Percentiles rank a stretch among this genome's conserved stretches.
phyloP scores from a whole-genome alignment of 2,888 invertebrate species.

The Acronicta aceris region DNA sequence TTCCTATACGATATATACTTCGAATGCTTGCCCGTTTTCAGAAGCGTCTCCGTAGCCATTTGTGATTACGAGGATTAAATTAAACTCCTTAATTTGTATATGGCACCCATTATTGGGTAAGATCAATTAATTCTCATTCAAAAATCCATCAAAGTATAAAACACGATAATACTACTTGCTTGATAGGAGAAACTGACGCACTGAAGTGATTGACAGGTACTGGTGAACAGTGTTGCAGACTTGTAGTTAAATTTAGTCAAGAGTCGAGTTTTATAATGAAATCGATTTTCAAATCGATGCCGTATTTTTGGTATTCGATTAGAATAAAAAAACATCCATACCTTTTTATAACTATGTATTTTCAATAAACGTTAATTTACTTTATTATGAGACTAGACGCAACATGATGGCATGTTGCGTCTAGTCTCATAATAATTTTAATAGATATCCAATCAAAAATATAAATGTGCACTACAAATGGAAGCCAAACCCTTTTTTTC shows the following conservation, averaged over 20 bases:
- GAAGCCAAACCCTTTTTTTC: no score
- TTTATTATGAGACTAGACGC: no score
- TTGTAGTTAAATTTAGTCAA: no score
- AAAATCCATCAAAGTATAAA: conserved; percentile 77
- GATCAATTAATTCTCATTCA: conserved; percentile 81
- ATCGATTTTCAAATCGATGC: conserved; percentile 5
- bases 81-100: conserved; percentile 79
- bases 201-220: conserved; percentile 53
- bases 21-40: conserved; percentile 83
- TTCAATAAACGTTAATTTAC: no score
- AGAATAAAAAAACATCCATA: no score
- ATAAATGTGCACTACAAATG: no score
- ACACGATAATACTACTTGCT: conserved; percentile 72
- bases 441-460: no score
- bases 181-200: conserved; percentile 70
- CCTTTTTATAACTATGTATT: no score
- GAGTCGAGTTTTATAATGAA: background rate
- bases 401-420: no score
- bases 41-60: conserved; percentile 86
- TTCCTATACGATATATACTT: conserved; percentile 86
- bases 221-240: conserved; percentile 18
- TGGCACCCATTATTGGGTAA: conserved; percentile 84
- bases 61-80: conserved; percentile 80
- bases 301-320: no score
- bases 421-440: no score